These are phyloP conservation scores for Brachyptera risi DNA, from an alignment of 2,888 invertebrate genomes.

Conservation along the genomic window DNA sequence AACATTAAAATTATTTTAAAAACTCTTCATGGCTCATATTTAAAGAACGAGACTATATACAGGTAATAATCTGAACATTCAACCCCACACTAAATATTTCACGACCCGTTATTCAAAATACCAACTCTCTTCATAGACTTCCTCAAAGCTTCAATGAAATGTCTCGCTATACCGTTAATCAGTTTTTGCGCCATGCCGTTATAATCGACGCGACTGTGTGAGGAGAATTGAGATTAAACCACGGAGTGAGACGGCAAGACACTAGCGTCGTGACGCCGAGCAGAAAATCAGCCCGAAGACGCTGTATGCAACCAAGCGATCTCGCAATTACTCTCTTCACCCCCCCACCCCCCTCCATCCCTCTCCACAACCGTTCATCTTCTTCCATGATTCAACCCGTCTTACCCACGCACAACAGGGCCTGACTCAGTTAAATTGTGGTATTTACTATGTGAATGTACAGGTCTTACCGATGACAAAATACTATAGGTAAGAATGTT, in stretches of 20 bases:
- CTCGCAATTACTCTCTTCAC: slow-evolving; percentile 19
- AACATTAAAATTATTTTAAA: no score
- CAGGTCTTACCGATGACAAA: no score
- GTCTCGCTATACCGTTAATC: slow-evolving; percentile 28
- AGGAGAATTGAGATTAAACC: slow-evolving; percentile 24
- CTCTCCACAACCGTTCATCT: slow-evolving; percentile 7
- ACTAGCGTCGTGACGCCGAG: slow-evolving; percentile 33
- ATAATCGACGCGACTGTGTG: background rate
- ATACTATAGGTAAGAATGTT: no score
- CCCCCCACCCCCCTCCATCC: slow-evolving; percentile 1
- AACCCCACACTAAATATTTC: no score
- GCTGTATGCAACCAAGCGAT: slow-evolving; percentile 10
- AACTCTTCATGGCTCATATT: no score
- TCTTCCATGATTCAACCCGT: no score
- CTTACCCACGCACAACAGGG: no score
- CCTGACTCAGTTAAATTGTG: no score
- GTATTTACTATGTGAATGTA: no score
- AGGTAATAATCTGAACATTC: no score
- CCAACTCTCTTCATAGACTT: background rate
- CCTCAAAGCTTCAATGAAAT: slow-evolving; percentile 24
- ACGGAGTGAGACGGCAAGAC: slow-evolving; percentile 27
- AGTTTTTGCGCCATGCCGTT: slow-evolving; percentile 16
- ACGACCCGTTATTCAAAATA: no score
- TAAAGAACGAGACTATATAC: no score
- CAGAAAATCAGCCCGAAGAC: slow-evolving; percentile 35